Evolutionary conservation across 1,140 invertebrate genomes (phyloP), one percentile per base, ranked within the genome.

Genomic region (Diabrotica virgifera): DNA sequence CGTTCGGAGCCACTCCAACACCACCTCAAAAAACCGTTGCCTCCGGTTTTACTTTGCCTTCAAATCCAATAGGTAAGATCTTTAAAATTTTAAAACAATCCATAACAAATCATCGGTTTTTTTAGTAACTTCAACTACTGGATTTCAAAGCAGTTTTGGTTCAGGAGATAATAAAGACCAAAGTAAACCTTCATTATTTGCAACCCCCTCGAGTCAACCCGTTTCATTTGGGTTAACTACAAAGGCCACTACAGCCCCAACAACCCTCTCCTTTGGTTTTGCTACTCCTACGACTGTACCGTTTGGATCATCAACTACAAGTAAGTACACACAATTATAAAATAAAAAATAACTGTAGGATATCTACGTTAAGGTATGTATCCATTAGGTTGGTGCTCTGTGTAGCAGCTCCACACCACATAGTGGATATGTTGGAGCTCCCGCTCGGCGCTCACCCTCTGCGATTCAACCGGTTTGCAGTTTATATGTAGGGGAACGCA

Each of bases 281-380:
- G 11, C 64, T 10, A 59, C 59, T 36, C 54, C 66, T 8, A 63
- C 72, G n/a, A 68, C 73, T 13, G 72, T 77, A 61, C n/a, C 40
- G 40, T 46, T 80, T 69, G 76, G 79, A 70, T 70, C 64, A 73
- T 53, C 73, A 40, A 35, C 59, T 62, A 61, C 51, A 36, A n/a
- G 56, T 5, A 9, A 38, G 9, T 13, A 37, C 36, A 11, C 4
- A 4, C 24, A 24, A 24, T 24, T 24, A 24, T 24, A 24, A 24
- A 24, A 24, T 24, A 24, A n/a, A n/a, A n/a, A n/a, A n/a, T n/a
- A n/a, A n/a, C n/a, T n/a, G n/a, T n/a, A n/a, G n/a, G n/a, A n/a
- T n/a, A n/a, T n/a, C n/a, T n/a, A n/a, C n/a, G n/a, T n/a, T n/a
- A n/a, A n/a, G n/a, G n/a, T n/a, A n/a, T n/a, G n/a, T n/a, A n/a